Evolutionary conservation across 2,797 vertebrate genomes (phyloP).

Genomic region (Avahi laniger): DNA sequence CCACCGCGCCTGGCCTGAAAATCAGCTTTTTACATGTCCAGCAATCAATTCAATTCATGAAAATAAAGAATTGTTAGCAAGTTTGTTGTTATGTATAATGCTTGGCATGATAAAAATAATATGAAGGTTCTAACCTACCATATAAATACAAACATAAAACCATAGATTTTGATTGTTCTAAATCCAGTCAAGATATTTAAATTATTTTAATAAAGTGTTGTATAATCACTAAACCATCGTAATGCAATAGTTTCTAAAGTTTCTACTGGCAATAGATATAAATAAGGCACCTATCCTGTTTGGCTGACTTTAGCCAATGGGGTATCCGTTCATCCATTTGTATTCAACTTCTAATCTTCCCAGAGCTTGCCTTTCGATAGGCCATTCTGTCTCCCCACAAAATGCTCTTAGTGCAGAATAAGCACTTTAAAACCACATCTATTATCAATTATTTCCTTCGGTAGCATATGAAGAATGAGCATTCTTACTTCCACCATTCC

Average conservation of each 20-base stretch:
- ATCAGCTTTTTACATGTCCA: neutral
- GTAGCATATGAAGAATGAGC: neutral
- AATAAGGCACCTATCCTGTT: neutral
- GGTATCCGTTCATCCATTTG: neutral
- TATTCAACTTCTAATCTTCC: neutral
- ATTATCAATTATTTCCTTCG: neutral
- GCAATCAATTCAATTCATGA: slow-evolving; percentile 26
- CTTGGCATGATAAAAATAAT: neutral
- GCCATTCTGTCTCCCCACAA: neutral
- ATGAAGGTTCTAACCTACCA: neutral
- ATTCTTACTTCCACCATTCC: neutral
- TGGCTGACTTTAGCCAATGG: neutral
- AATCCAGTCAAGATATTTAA: slow-evolving; percentile 1
- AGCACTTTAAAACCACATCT: neutral
- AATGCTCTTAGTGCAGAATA: neutral
- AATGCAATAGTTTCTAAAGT: neutral
- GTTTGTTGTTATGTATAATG: neutral
- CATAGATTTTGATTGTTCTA: neutral
- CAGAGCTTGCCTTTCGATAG: neutral
- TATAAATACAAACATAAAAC: neutral
- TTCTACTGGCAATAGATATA: neutral
- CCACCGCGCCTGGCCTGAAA: neutral
- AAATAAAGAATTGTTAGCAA: slow-evolving; percentile 24
- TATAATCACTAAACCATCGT: neutral
- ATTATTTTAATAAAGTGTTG: neutral